phyloP scores from a whole-genome alignment of 2,797 vertebrate species.

The Squalus acanthias region DNA sequence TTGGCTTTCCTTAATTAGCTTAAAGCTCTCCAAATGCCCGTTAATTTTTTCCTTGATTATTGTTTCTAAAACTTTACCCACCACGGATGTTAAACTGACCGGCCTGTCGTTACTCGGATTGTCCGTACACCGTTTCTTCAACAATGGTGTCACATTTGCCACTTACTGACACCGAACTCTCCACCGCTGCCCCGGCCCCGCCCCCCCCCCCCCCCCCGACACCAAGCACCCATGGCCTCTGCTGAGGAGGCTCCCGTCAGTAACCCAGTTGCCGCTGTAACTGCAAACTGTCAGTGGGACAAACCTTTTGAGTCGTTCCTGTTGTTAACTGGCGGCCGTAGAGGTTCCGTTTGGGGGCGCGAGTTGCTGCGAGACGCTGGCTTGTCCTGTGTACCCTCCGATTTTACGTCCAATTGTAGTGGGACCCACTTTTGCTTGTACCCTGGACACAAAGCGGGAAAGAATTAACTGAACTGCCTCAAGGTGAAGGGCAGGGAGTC shows the following conservation, averaged over 20 bases:
- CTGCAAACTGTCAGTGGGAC: background rate
- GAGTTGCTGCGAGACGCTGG: slow-evolving; percentile 83
- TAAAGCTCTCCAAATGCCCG: too few relatives aligned
- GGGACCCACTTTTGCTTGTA: slow-evolving; percentile 98
- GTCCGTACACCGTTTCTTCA: too few relatives aligned
- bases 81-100: too few relatives aligned
- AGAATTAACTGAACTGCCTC: background rate
- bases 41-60: too few relatives aligned
- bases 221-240: too few relatives aligned
- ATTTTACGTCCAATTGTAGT: slow-evolving; percentile 94
- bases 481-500: background rate
- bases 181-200: background rate
- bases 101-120: too few relatives aligned
- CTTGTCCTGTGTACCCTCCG: slow-evolving; percentile 86
- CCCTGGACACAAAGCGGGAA: slow-evolving; percentile 54
- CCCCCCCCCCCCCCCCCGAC: background rate
- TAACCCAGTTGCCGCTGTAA: background rate
- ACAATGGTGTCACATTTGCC: too few relatives aligned
- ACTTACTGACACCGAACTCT: too few relatives aligned
- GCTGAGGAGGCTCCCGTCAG: background rate
- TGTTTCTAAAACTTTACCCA: too few relatives aligned
- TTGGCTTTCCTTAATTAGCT: too few relatives aligned
- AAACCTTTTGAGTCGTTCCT: slow-evolving; percentile 86
- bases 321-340: slow-evolving; percentile 72
- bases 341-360: slow-evolving; percentile 75